Evolutionary conservation across 1,140 invertebrate genomes (phyloP), one percentile per base, ranked within the genome.

Genomic region (Scaptodrosophila lebanonensis): DNA sequence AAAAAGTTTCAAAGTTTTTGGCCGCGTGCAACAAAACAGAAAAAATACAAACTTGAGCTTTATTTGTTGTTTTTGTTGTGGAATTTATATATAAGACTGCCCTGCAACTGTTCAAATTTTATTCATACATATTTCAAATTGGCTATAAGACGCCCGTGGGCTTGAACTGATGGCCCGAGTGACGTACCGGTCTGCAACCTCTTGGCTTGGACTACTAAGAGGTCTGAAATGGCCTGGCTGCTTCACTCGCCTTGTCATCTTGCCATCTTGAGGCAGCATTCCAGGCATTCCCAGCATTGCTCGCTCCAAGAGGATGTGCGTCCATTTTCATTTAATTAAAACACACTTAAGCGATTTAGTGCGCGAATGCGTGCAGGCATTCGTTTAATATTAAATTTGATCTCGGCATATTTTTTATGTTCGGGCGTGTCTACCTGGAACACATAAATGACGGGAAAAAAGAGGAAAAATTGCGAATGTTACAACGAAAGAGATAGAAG

Each of bases 241-340:
- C 22, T 8, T 25, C 22, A 25, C 3, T 4, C 22, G 22, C 22
- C 3, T 3, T n/a, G n/a, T n/a, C n/a, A n/a, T n/a, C n/a, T n/a
- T n/a, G 3, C 22, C 22, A 25, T 25, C 22, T 25, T 8, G 22
- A 4, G 22, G 8, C 22, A 25, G 22, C 22, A 25, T 25, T 25
- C 22, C 22, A 25, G 22, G 3, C 22, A 25, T 25, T 3, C 22
- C 22, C 8, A 4, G 22, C 22, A 25, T 25, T 4, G 22, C 3
- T 8, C 62, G 25, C n/a, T 39, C 16, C 27, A 27, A 11, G 51
- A 49, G 17, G n/a, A n/a, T n/a, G 32, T 44, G 11, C 33, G 47
- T 18, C 63, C 27, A 45, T 43, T 67, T 53, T 53, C 35, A 70
- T 71, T 71, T 71, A 72, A 71, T 71, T 71, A 66, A 61, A 56